Evolutionary conservation across 2,797 vertebrate species (phyloP).

Genomic region (Miichthys miiuy): DNA sequence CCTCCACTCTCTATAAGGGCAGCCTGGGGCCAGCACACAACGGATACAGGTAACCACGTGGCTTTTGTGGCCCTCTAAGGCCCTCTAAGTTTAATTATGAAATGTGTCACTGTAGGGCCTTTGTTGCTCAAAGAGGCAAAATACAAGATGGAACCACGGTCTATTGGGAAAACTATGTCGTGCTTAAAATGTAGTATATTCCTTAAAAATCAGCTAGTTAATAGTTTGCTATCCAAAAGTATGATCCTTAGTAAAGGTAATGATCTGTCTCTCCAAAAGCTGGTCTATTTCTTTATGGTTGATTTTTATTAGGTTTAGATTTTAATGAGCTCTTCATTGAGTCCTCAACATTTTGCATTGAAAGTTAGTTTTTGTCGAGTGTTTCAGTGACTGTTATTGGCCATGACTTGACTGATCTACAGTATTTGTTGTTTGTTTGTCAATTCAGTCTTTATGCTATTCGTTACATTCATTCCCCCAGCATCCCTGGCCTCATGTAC

Average conservation of each 20-base stretch:
- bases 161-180: neutral
- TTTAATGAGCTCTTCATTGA: neutral
- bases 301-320: neutral
- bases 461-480: neutral
- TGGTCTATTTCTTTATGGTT: neutral
- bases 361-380: too few relatives aligned
- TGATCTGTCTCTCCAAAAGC: neutral
- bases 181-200: neutral
- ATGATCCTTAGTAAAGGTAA: neutral
- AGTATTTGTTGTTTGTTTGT: too few relatives aligned
- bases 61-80: neutral
- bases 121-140: neutral
- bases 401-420: too few relatives aligned
- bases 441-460: too few relatives aligned
- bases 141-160: neutral
- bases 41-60: conserved; percentile 88
- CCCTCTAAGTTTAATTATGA: neutral
- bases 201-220: neutral
- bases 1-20: conserved; percentile 92
- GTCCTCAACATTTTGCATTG: too few relatives aligned
- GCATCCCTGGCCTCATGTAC: neutral
- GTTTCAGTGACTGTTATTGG: too few relatives aligned
- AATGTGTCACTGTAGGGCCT: neutral
- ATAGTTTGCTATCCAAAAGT: neutral
- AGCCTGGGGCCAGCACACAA: conserved; percentile 90